phyloP scores from a whole-genome alignment of 2,888 invertebrate genomes.

The Pristionchus japonicus region DNA sequence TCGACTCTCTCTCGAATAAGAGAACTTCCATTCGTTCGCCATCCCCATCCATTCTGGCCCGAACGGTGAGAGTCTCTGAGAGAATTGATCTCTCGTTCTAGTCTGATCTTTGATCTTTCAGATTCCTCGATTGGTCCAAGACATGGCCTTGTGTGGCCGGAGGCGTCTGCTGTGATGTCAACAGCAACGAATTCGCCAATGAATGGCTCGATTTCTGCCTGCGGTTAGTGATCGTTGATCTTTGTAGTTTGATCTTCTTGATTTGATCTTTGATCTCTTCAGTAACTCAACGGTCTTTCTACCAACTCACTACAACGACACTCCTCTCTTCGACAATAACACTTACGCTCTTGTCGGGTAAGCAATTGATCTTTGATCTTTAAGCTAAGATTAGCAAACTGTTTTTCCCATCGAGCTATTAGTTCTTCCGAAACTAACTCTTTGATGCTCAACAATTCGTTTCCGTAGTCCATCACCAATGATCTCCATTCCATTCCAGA shows the following conservation, averaged over 20 bases:
- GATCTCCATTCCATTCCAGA: conserved; percentile 4
- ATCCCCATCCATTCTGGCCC: conserved; percentile 68
- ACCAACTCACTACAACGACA: conserved; percentile 72
- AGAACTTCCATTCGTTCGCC: conserved; percentile 64
- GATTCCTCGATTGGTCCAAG: conserved; percentile 52
- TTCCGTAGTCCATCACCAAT: not conserved
- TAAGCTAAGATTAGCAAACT: too few relatives aligned
- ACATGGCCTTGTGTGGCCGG: conserved; percentile 48
- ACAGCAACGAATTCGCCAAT: conserved; percentile 49
- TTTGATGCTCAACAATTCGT: too few relatives aligned
- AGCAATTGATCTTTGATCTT: not conserved
- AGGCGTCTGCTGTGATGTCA: conserved; percentile 58
- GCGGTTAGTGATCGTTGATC: conserved; percentile 47
- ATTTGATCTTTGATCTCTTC: not conserved
- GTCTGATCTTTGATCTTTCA: conserved; percentile 20
- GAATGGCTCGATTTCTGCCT: conserved; percentile 61
- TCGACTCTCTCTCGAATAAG: conserved; percentile 56
- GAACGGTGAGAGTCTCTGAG: conserved; percentile 61
- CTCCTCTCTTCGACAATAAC: conserved; percentile 71
- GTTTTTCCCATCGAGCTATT: too few relatives aligned
- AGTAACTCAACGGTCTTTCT: conserved; percentile 69
- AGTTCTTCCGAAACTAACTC: too few relatives aligned
- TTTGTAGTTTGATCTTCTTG: not conserved
- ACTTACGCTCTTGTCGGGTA: conserved; percentile 69
- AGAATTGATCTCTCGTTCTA: too few relatives aligned